A percentile compares a stretch with the other conserved stretches of the same genome.
Conservation (phyloP, 1,140 invertebrate species). For the Drosophila nikananu region DNA sequence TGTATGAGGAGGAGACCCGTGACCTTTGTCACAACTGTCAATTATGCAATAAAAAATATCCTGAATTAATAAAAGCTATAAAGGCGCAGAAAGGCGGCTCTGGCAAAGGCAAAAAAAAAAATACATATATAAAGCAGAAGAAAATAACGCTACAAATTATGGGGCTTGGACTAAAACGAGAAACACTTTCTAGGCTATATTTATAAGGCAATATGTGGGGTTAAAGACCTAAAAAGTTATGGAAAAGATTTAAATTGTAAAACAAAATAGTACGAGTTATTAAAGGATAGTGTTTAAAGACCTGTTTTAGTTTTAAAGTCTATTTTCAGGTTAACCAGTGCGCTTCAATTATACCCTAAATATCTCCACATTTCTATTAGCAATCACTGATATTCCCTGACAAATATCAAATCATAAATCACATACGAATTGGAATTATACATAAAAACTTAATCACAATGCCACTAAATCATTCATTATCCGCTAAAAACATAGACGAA, state of each 20-base stretch:
- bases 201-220: not conserved
- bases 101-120: constrained; percentile 11
- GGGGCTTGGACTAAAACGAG: constrained; percentile 1
- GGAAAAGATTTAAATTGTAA: not conserved
- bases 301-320: accelerated
- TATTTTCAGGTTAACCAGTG: not conserved
- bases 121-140: not conserved
- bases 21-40: constrained; percentile 73
- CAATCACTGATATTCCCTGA: not conserved
- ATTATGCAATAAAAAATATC: constrained; percentile 73
- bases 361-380: not conserved
- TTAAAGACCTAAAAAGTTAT: not conserved
- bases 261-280: not conserved
- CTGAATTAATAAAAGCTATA: constrained; percentile 65
- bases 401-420: not conserved
- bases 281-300: not conserved
- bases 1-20: constrained; percentile 8
- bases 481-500: not conserved
- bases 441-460: constrained; percentile 9
- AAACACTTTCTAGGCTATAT: constrained; percentile 12
- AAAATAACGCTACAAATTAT: constrained; percentile 13
- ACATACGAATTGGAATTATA: not conserved
- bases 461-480: constrained; percentile 12
- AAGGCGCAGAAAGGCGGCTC: constrained; percentile 20
- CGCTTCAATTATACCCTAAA: not conserved